Evolutionary conservation across 2,797 vertebrate species (phyloP).

Genomic region (Champsocephalus gunnari): DNA sequence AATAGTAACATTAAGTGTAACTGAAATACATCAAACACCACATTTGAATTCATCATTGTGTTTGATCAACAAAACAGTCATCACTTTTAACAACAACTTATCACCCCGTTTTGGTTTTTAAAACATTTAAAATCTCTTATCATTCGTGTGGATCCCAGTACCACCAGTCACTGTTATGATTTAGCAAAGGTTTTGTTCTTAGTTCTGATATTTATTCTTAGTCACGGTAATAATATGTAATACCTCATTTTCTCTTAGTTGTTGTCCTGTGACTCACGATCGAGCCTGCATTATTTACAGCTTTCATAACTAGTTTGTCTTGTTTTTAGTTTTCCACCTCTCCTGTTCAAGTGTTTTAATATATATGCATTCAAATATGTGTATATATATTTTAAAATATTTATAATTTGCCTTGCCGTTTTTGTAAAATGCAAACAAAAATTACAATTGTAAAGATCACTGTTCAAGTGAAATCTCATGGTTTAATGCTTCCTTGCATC

Average conservation of each 20-base stretch:
- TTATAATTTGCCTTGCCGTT: too few relatives aligned
- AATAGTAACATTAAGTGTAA: too few relatives aligned
- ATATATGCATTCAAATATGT: not conserved
- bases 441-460: not conserved
- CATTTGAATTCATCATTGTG: not conserved
- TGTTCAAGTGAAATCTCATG: conserved; percentile 14
- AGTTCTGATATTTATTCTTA: not conserved
- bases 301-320: not conserved
- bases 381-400: not conserved
- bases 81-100: not conserved
- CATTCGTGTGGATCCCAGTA: not conserved
- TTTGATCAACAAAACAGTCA: not conserved
- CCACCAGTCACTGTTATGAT: conserved; percentile 1
- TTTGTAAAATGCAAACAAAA: not conserved
- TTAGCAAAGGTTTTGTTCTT: not conserved
- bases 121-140: not conserved
- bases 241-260: not conserved
- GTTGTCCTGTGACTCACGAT: not conserved
- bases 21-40: not conserved
- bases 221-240: not conserved
- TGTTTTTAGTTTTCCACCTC: not conserved
- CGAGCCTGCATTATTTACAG: not conserved
- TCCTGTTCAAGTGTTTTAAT: not conserved
- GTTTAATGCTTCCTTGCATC: conserved; percentile 32
- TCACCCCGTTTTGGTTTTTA: not conserved